Percentiles rank a stretch among this genome's conserved stretches.
These are phyloP conservation scores for Characodon lateralis DNA, from an alignment of 2,797 vertebrate species.

Conservation along the genomic window DNA sequence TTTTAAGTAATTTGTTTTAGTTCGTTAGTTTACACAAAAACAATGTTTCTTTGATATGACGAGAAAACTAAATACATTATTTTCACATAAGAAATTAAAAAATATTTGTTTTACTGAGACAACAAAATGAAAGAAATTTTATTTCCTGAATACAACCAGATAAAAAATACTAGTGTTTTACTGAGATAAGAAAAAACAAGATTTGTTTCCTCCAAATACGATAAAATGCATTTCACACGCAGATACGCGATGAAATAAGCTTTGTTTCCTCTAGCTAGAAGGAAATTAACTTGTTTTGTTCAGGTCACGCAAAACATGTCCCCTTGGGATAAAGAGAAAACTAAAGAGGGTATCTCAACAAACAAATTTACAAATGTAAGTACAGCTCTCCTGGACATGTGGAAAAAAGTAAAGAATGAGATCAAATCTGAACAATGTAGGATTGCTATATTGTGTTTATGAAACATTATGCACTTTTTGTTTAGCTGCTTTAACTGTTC, in stretches of 20 bases:
- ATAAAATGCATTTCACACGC: not conserved
- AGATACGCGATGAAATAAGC: not conserved
- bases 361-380: too few relatives aligned
- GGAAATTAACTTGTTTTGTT: not conserved
- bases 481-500: too few relatives aligned
- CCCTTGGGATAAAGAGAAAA: not conserved
- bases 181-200: not conserved
- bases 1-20: too few relatives aligned
- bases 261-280: not conserved
- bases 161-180: not conserved
- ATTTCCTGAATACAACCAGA: not conserved
- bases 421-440: too few relatives aligned
- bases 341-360: not conserved
- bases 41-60: not conserved
- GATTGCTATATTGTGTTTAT: too few relatives aligned
- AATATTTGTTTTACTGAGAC: not conserved
- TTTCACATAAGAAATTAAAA: not conserved
- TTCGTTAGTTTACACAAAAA: not conserved
- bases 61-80: not conserved
- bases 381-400: too few relatives aligned
- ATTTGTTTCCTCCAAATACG: not conserved
- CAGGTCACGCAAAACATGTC: not conserved
- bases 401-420: too few relatives aligned
- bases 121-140: not conserved
- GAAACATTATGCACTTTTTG: too few relatives aligned